phyloP scores from a whole-genome alignment of 1,140 invertebrate genomes.

The Drosophila virilis region DNA sequence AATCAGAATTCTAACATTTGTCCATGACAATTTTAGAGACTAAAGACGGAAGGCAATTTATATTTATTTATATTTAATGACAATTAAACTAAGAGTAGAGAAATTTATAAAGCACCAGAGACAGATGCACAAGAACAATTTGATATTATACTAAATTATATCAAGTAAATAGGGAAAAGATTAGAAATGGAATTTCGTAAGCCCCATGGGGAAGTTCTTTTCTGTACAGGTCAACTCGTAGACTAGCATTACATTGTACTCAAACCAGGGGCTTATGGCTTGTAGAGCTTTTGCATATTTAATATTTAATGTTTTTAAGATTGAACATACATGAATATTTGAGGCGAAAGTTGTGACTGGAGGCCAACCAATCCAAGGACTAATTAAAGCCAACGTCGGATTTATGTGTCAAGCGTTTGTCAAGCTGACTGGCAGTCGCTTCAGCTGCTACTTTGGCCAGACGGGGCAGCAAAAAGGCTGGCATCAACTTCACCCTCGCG shows the following conservation, averaged over 20 bases:
- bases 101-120: too few species aligned
- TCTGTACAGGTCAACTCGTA: neutral
- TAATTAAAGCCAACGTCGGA: constrained; percentile 73
- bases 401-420: constrained; percentile 70
- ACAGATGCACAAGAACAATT: too few species aligned
- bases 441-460: neutral
- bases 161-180: too few species aligned
- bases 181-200: too few species aligned
- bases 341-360: constrained; percentile 48
- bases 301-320: constrained; percentile 29
- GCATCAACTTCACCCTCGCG: constrained; percentile 17
- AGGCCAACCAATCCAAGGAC: constrained; percentile 57
- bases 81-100: too few species aligned
- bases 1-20: too few species aligned
- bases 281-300: constrained; percentile 33
- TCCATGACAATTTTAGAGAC: too few species aligned
- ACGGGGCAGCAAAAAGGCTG: constrained; percentile 1
- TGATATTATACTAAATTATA: too few species aligned
- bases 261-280: constrained; percentile 8
- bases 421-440: constrained; percentile 28
- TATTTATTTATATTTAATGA: too few species aligned
- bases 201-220: too few species aligned
- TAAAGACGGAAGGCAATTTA: too few species aligned
- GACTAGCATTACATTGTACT: neutral
- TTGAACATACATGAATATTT: constrained; percentile 55